Evolutionary conservation across 2,888 invertebrate genomes (phyloP).

Genomic region (Cryptocephalus primarius): DNA sequence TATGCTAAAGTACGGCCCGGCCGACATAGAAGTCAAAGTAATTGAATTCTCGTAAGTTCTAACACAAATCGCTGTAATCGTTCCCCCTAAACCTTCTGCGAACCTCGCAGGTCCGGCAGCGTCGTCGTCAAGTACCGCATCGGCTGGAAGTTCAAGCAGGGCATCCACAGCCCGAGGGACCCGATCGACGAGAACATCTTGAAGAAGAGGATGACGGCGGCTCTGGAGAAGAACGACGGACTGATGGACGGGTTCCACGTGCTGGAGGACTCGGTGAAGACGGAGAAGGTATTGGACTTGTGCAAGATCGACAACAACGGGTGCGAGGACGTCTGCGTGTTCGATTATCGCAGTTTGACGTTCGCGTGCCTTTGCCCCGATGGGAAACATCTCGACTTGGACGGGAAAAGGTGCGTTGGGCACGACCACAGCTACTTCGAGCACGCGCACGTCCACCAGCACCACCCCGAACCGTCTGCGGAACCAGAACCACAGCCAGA

Average conservation of each 20-base stretch:
- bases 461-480: slow-evolving; percentile 18
- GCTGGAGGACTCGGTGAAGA: slow-evolving; percentile 41
- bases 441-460: neutral
- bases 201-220: slow-evolving; percentile 39
- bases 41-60: slow-evolving; percentile 45
- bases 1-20: slow-evolving; percentile 41
- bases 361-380: slow-evolving; percentile 57
- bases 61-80: too few relatives aligned
- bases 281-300: slow-evolving; percentile 48
- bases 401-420: slow-evolving; percentile 38
- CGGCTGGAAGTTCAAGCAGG: slow-evolving; percentile 49
- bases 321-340: slow-evolving; percentile 58
- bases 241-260: slow-evolving; percentile 40
- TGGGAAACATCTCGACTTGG: slow-evolving; percentile 41
- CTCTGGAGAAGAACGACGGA: slow-evolving; percentile 41
- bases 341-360: slow-evolving; percentile 49
- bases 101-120: slow-evolving; percentile 40
- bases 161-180: slow-evolving; percentile 38
- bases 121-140: slow-evolving; percentile 54
- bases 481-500: slow-evolving; percentile 19
- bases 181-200: slow-evolving; percentile 41
- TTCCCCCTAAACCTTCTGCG: neutral
- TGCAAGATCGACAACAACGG: slow-evolving; percentile 54
- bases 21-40: slow-evolving; percentile 49
- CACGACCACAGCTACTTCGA: slow-evolving; percentile 20